Percentiles rank a stretch among this genome's conserved stretches.
These are phyloP conservation scores for Meriones unguiculatus DNA, from an alignment of 2,113 vertebrate species.

Conservation along the genomic window DNA sequence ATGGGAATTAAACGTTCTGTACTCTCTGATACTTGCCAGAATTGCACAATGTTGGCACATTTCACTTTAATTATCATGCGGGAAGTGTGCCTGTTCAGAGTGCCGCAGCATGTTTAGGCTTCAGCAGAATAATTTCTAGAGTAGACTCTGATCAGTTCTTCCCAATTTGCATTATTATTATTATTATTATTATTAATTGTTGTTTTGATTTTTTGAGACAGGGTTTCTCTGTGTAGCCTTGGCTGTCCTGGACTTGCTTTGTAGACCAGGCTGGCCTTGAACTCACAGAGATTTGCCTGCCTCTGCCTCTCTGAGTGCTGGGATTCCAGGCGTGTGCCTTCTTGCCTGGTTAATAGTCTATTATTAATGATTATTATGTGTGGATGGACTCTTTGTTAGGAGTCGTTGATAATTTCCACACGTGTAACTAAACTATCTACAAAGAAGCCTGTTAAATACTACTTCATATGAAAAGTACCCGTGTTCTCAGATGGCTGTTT, in stretches of 20 bases:
- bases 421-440: not conserved
- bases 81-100: not conserved
- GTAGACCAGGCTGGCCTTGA: no score
- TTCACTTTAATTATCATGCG: not conserved
- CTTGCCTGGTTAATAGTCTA: not conserved
- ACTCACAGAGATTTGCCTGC: no score
- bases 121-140: not conserved
- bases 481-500: not conserved
- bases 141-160: not conserved
- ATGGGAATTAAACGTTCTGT: not conserved
- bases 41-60: not conserved
- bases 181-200: no score
- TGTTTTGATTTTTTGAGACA: no score
- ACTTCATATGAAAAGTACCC: not conserved
- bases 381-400: not conserved
- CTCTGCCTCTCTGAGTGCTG: no score
- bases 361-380: not conserved
- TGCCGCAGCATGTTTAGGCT: not conserved
- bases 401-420: not conserved
- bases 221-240: no score
- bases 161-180: not conserved
- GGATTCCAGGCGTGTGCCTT: no score
- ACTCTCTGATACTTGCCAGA: not conserved
- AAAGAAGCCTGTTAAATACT: not conserved
- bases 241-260: no score